These are phyloP conservation scores for Danio rerio DNA, from an alignment of 2,113 vertebrate species.

Conservation along the genomic window GRCz12tu NC_133191.1:43097001-43097500, in stretches of 20 bases:
- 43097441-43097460: no score
- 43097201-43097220: no score
- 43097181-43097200: conserved; percentile 46
- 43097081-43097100: conserved; percentile 61
- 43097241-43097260: not conserved
- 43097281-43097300: not conserved
- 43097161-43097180: conserved; percentile 47
- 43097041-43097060: conserved; percentile 54
- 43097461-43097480: no score
- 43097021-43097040: conserved; percentile 50
- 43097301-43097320: not conserved
- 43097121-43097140: conserved; percentile 61
- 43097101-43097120: conserved; percentile 56
- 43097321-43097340: not conserved
- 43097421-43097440: no score
- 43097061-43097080: conserved; percentile 60
- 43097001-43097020: conserved; percentile 43
- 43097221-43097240: not conserved
- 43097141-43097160: conserved; percentile 54
- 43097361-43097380: not conserved
- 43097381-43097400: not conserved
- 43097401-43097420: no score
- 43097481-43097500: no score
- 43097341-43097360: not conserved
- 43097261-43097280: not conserved